Evolutionary conservation across 2,113 vertebrate genomes (phyloP).

Genomic region (Otus sunia): DNA sequence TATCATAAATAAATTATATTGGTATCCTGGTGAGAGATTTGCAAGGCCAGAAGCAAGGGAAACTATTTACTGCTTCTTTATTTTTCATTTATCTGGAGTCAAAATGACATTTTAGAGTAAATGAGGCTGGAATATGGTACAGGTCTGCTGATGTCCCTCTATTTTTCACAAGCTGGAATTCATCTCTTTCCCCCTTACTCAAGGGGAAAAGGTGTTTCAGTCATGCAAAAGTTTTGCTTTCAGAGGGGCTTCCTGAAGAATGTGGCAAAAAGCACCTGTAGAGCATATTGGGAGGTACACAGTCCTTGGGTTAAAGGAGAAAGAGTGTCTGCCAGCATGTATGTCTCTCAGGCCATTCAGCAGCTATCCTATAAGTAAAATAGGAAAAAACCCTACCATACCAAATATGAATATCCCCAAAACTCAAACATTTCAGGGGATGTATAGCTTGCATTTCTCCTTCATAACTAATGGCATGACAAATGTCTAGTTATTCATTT

Average conservation of each 20-base stretch:
- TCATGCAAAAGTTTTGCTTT: background rate
- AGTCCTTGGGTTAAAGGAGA: rapidly evolving
- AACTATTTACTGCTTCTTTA: background rate
- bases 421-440: background rate
- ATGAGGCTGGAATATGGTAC: background rate
- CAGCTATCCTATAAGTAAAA: background rate
- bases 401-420: background rate
- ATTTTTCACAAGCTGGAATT: background rate
- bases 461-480: background rate
- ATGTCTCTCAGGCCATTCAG: background rate
- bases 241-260: background rate
- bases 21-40: background rate
- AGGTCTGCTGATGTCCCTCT: background rate
- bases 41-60: background rate
- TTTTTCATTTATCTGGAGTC: background rate
- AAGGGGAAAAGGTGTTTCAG: background rate
- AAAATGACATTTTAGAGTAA: background rate
- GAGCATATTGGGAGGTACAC: background rate
- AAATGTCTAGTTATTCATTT: background rate
- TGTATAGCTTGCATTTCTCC: background rate
- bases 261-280: background rate
- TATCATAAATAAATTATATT: background rate
- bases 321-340: background rate
- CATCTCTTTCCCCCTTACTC: background rate
- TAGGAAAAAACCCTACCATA: rapidly evolving